A percentile compares a stretch with the other conserved stretches of the same genome.
Conservation (phyloP, 2,888 invertebrate species). For the Hydrotaea cyrtoneurina region DNA sequence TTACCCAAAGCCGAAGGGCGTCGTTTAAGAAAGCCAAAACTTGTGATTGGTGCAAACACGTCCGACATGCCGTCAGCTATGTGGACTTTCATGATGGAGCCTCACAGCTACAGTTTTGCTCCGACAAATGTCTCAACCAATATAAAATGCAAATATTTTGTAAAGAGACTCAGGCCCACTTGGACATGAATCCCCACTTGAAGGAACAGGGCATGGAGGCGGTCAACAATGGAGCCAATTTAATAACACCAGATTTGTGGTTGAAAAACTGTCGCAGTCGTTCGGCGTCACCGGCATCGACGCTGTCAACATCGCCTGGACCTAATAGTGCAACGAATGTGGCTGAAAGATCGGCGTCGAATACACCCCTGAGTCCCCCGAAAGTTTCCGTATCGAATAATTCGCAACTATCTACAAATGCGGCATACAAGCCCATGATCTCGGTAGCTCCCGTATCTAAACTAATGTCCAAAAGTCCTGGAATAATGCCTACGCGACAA, state of each 20-base stretch:
- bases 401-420: slow-evolving; percentile 65
- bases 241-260: slow-evolving; percentile 96
- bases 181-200: slow-evolving; percentile 91
- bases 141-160: slow-evolving; percentile 99
- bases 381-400: slow-evolving; percentile 2
- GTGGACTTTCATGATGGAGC: slow-evolving; percentile 96
- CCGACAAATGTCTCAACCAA: slow-evolving; percentile 96
- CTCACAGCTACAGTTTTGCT: slow-evolving; percentile 94
- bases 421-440: slow-evolving; percentile 84
- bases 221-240: slow-evolving; percentile 75
- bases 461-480: slow-evolving; percentile 81
- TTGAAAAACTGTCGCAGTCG: slow-evolving; percentile 89
- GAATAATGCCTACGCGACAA: slow-evolving; percentile 69
- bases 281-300: slow-evolving; percentile 84
- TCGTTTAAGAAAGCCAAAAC: slow-evolving; percentile 95
- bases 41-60: slow-evolving; percentile 96
- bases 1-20: slow-evolving; percentile 93
- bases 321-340: slow-evolving; percentile 67
- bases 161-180: slow-evolving; percentile 94
- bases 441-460: slow-evolving; percentile 86
- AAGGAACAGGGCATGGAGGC: slow-evolving; percentile 81
- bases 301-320: slow-evolving; percentile 83
- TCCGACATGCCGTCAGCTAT: slow-evolving; percentile 93
- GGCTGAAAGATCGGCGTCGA: slow-evolving; percentile 19
- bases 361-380: slow-evolving; percentile 24